Base-by-base conservation (phyloP, 2,888 invertebrate species). In the Drosophila meridionalis region DNA sequence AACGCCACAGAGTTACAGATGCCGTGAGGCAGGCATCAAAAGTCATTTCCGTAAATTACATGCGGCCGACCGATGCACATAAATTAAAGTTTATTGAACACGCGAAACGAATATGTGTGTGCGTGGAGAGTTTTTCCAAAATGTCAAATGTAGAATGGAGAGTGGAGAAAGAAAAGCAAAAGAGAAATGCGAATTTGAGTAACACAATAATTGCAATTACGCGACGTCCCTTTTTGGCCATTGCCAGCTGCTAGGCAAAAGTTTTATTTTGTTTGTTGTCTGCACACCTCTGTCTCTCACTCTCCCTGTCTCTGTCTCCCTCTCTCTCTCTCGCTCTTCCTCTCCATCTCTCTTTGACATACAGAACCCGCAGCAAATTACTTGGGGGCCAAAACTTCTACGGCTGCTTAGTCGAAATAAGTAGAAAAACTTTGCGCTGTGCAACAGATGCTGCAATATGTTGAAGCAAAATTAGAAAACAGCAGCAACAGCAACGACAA, bases 401-500 rank as follows among this genome's bases (percentile, higher is more conserved):
- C 40, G 78, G 73, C 77, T 87, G 67, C 81, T 53, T 36, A 45
- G 45, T 45, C 56, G 50, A 64, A 43, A 71, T 47, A 53, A 66
- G 50, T 20, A 34, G 42, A 59, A 69, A 76, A 86, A 88, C 58
- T 69, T 88, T 86, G 43, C 26, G 59, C 65, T 65, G 66, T 80
- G 90, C 90, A 87, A 87, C 87, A 87, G 89, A 90, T 87, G 87
- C 78, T 81, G 83, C 83, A 89, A 85, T 89, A 78, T 89, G 80
- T 65, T 82, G 78, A 59, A 73, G 73, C 76, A 48, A 81, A 78
- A 81, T 79, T 81, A 81, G 73, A 82, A 79, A 81, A 73, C 53
- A 75, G 63, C 48, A 71, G 14, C 52, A 71, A 8, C 60, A 70
- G 58, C 52, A 71, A 11, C 63, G n/a, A n/a, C 62, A 72, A 53